Evolutionary conservation across 2,113 vertebrate species (phyloP).

Genomic region (Corapipo altera): DNA sequence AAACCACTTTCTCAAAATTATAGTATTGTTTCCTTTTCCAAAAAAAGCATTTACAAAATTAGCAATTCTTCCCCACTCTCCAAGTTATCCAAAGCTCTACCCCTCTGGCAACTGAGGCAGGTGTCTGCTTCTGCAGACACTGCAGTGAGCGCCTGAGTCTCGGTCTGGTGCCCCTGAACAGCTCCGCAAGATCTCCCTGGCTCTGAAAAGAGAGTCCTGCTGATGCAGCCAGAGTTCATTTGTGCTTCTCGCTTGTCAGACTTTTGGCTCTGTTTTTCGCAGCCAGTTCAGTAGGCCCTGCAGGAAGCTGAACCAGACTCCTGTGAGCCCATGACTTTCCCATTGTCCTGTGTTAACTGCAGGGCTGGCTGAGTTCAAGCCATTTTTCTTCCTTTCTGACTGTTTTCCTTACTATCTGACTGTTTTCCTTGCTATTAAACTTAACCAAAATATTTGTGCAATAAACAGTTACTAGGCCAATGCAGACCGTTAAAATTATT

Average conservation of each 20-base stretch:
- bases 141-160: neutral
- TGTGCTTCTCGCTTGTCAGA: slow-evolving; percentile 13
- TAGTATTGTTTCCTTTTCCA: neutral
- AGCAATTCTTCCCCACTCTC: neutral
- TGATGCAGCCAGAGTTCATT: slow-evolving; percentile 55
- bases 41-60: neutral
- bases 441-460: slow-evolving; percentile 10
- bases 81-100: neutral
- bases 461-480: neutral
- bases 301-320: slow-evolving; percentile 44
- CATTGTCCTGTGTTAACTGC: slow-evolving; percentile 23
- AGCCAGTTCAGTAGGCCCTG: slow-evolving; percentile 50
- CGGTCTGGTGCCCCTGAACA: slow-evolving; percentile 57
- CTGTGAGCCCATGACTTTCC: slow-evolving; percentile 44
- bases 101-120: slow-evolving; percentile 8
- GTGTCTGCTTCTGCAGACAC: slow-evolving; percentile 25
- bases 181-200: slow-evolving; percentile 35
- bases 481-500: neutral
- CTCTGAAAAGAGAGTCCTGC: slow-evolving; percentile 48
- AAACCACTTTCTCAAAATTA: neutral
- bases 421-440: slow-evolving; percentile 18
- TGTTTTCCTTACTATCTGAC: neutral
- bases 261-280: slow-evolving; percentile 31
- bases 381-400: slow-evolving; percentile 22
- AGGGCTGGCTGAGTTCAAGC: slow-evolving; percentile 4